Conservation (phyloP, 23 tunicate genomes). For the Botrylloides violaceus region DNA sequence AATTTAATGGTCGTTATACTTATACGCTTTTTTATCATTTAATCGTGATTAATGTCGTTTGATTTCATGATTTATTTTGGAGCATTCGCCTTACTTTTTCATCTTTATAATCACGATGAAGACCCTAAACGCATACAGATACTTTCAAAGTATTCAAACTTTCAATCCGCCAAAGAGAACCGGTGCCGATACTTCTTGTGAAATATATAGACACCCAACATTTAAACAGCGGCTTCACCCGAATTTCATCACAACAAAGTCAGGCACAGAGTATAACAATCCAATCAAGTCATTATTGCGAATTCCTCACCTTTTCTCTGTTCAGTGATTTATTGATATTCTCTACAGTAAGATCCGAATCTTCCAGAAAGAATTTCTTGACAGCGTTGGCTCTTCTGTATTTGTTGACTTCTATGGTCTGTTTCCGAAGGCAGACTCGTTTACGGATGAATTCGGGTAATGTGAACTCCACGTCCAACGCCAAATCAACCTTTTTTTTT, state of each 20-base stretch:
- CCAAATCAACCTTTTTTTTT: slow-evolving; percentile 53
- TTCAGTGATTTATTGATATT: slow-evolving; percentile 68
- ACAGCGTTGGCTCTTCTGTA: slow-evolving; percentile 67
- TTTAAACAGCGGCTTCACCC: no score
- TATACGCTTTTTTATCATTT: no score
- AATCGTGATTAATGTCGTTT: background rate
- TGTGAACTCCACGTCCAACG: slow-evolving; percentile 86
- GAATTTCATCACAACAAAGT: no score
- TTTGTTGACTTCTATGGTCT: slow-evolving; percentile 81
- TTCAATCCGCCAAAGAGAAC: no score
- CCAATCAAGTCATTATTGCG: no score
- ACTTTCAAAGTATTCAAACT: no score
- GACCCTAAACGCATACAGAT: background rate
- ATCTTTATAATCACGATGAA: slow-evolving; percentile 11
- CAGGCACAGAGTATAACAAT: no score
- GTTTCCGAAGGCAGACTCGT: slow-evolving; percentile 54
- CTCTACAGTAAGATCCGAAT: slow-evolving; percentile 59
- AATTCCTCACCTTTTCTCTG: slow-evolving; percentile 43
- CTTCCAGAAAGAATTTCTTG: slow-evolving; percentile 60
- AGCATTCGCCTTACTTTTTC: slow-evolving; percentile 21
- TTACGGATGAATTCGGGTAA: slow-evolving; percentile 75
- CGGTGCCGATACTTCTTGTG: no score
- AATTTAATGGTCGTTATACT: no score
- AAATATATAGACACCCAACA: no score
- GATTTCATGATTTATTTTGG: background rate